phyloP scores from a whole-genome alignment of 2,888 invertebrate genomes.

The Pheosia gnoma region DNA sequence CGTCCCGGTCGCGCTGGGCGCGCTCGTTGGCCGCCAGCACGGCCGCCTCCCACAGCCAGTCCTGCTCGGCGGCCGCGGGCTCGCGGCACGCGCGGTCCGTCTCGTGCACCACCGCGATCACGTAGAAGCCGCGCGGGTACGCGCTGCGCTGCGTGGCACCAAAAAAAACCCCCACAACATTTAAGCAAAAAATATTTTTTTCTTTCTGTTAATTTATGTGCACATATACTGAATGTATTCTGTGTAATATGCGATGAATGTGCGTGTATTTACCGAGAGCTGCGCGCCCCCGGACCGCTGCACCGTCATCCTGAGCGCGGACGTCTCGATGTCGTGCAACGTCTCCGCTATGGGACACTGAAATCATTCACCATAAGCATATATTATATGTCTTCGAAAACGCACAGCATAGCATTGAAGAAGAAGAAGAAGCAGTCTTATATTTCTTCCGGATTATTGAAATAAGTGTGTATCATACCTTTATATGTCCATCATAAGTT shows the following conservation, averaged over 20 bases:
- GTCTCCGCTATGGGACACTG: slow-evolving; percentile 74
- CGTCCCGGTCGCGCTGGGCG: slow-evolving; percentile 7
- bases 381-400: no score
- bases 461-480: no score
- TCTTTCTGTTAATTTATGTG: no score
- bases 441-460: no score
- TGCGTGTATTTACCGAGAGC: slow-evolving; percentile 52
- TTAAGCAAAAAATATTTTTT: no score
- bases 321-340: slow-evolving; percentile 37
- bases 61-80: slow-evolving; percentile 25
- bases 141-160: slow-evolving; percentile 45
- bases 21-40: slow-evolving; percentile 18
- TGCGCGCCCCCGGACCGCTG: slow-evolving; percentile 66
- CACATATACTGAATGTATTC: neutral
- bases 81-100: slow-evolving; percentile 52
- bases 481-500: no score
- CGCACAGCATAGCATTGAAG: no score
- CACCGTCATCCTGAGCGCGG: slow-evolving; percentile 63
- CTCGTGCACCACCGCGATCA: slow-evolving; percentile 54
- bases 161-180: no score
- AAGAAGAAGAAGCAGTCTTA: no score
- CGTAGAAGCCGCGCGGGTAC: slow-evolving; percentile 68
- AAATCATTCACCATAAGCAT: slow-evolving; percentile 14
- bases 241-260: neutral
- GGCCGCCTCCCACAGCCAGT: slow-evolving; percentile 66